These are phyloP conservation scores for Anisognathus igniventris DNA, from an alignment of 2,797 vertebrate genomes.

Conservation along the genomic window DNA sequence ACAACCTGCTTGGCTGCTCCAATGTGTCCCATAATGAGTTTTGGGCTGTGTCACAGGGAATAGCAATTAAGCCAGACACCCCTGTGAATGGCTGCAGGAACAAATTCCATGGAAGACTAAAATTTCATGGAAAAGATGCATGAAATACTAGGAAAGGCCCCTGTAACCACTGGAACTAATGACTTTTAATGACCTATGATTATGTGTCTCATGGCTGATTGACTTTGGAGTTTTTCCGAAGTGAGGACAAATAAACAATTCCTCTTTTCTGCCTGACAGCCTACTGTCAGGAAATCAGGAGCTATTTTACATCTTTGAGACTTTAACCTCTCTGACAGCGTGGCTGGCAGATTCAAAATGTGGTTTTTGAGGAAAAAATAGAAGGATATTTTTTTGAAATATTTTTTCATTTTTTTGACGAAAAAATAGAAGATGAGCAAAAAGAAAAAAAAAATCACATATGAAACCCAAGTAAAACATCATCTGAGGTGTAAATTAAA, in stretches of 20 bases:
- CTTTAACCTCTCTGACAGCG: neutral
- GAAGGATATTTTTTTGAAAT: neutral
- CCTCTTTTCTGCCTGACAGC: neutral
- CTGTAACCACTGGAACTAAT: conserved; percentile 11
- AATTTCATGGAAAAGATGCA: neutral
- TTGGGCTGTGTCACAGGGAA: neutral
- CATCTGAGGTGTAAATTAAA: neutral
- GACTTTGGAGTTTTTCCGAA: neutral
- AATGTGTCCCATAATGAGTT: neutral
- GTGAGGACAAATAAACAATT: neutral
- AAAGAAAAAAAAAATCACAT: neutral
- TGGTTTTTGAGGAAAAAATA: neutral
- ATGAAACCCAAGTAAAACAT: neutral
- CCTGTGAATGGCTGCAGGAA: neutral
- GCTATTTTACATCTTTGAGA: neutral
- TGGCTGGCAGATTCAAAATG: neutral
- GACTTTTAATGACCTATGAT: neutral
- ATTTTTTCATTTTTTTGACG: too few species aligned
- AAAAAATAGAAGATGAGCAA: neutral
- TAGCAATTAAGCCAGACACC: neutral
- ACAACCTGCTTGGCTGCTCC: neutral
- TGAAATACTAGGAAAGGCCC: neutral
- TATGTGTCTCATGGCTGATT: neutral
- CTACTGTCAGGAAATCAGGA: neutral
- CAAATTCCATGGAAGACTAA: neutral